Base-by-base conservation (phyloP, 2,888 invertebrate species). In the Matsumyia berberina region DNA sequence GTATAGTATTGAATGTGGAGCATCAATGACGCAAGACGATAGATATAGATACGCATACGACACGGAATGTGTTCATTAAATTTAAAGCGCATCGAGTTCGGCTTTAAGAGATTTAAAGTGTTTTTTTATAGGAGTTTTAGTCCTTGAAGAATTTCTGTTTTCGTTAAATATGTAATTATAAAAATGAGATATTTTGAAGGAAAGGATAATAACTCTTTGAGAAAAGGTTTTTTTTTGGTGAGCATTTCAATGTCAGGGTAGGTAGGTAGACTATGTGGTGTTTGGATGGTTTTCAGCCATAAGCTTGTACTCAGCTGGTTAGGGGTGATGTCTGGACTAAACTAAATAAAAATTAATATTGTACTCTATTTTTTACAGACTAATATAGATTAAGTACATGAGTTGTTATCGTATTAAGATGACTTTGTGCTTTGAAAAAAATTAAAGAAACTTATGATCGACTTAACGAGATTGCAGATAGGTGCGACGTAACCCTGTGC, bases 1-100 rank as follows among this genome's bases (percentile, higher is more conserved):
- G 53, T 67, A 72, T 66, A 62, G 33, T 67, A 44, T 33, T 62
- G 51, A 73, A 83, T 83, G 67, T 74, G 42, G 83, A 83, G 73
- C 83, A 83, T 79, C 79, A 83, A 79, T 83, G 83, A 83, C 83
- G 83, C 83, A 83, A 79, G 51, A 69, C 57, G 69, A 15, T 46
- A 46, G 11, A 55, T 19, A 66, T 77, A 82, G 24, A 8, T 58
- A 82, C 58, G 51, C 17, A 73, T 42, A 78, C 46, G 35, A 15
- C n/a, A 72, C 33, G 44, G 33, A 60, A 82, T 78, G 9, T 49
- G 1, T 73, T 55, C 53, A 62, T 39, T 67, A 17, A 73, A 78
- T 73, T 83, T 73, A 73, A 73, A 60, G 46, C 42, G 19, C 11
- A 58, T 8, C 7, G 31, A 37, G 19, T 29, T 49, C 3, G 31